Conservation (phyloP, 2,888 invertebrate genomes). For the Malthinus flaveolus region DNA sequence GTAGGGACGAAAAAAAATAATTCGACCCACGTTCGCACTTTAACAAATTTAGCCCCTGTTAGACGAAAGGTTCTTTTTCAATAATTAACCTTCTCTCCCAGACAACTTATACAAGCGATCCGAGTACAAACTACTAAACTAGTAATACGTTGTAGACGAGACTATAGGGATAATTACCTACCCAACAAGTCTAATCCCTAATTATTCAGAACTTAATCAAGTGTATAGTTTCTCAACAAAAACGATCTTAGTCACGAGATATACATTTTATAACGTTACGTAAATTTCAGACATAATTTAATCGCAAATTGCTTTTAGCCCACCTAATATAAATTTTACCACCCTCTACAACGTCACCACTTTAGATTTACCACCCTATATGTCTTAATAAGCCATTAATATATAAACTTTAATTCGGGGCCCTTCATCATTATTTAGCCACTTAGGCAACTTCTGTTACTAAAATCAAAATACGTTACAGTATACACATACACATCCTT, state of each 20-base stretch:
- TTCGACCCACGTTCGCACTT: background rate
- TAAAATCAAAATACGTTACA: no score
- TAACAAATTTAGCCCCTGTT: background rate
- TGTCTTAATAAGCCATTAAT: slow-evolving; percentile 6
- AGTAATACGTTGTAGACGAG: slow-evolving; percentile 7
- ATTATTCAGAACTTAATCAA: slow-evolving; percentile 17
- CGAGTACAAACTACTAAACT: no score
- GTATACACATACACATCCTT: no score
- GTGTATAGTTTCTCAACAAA: slow-evolving; percentile 8
- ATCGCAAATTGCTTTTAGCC: background rate
- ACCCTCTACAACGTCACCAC: slow-evolving; percentile 1
- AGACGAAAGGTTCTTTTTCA: background rate
- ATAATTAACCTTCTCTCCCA: background rate
- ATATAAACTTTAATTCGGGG: background rate
- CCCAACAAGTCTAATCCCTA: slow-evolving; percentile 21
- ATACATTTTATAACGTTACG: background rate
- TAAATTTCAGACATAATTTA: background rate
- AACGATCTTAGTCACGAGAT: background rate
- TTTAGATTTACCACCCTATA: slow-evolving; percentile 2
- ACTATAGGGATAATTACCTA: slow-evolving; percentile 4
- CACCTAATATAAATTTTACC: background rate
- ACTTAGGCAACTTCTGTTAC: no score
- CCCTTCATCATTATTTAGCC: no score
- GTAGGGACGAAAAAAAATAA: background rate
- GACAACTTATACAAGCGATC: no score